A percentile compares a stretch with the other conserved stretches of the same genome.
Evolutionary conservation across 2,113 vertebrate species (phyloP).

Genomic region (Hippocampus zosterae): DNA sequence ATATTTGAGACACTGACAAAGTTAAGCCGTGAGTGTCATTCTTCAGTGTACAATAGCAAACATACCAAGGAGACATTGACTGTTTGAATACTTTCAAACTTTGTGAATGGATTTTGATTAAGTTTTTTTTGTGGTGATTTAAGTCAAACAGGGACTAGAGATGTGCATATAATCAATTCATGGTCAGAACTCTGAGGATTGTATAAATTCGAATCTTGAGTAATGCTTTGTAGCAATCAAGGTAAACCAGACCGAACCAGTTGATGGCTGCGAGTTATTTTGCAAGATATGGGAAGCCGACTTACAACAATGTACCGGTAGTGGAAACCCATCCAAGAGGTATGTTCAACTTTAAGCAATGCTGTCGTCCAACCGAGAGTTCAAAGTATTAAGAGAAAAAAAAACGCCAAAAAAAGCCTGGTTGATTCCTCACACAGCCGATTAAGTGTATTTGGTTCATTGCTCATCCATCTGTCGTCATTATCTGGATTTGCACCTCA

Average conservation of each 20-base stretch:
- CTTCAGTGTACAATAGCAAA: background rate
- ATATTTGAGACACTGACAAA: conserved; percentile 5
- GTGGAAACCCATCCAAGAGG: background rate
- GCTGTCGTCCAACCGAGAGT: background rate
- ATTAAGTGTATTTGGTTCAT: too few species aligned
- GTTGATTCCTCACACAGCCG: too few species aligned
- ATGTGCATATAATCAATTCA: background rate
- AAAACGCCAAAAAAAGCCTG: too few species aligned
- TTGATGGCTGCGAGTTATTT: background rate
- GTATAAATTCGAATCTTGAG: background rate
- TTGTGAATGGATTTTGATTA: background rate
- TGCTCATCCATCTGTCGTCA: too few species aligned
- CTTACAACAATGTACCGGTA: background rate
- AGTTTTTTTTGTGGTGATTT: background rate
- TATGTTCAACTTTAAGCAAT: too few species aligned
- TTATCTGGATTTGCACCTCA: too few species aligned
- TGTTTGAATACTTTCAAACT: background rate
- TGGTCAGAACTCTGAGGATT: background rate
- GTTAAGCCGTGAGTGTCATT: background rate
- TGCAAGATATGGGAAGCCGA: background rate
- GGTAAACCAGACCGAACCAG: background rate
- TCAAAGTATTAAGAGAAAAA: background rate
- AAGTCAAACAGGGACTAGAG: background rate
- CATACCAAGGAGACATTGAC: background rate
- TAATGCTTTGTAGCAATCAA: background rate